Conservation (phyloP, 2,113 vertebrate genomes). For the Phylloscopus whistleri region DNA sequence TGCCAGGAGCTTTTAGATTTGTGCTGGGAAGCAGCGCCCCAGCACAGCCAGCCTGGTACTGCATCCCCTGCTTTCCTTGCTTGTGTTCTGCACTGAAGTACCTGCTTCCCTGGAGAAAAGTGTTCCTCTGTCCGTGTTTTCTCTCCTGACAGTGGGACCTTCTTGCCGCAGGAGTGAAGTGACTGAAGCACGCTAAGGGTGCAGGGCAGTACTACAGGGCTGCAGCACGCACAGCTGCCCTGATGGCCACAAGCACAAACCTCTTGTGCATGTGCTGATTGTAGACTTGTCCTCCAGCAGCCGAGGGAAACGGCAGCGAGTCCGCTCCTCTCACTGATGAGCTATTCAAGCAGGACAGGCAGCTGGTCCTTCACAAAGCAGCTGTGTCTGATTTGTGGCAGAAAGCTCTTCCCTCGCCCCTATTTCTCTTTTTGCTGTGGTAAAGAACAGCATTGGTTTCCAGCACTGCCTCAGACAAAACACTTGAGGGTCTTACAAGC, state of each 20-base stretch:
- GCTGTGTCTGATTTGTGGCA: background rate
- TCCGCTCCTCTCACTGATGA: background rate
- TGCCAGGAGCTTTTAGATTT: background rate
- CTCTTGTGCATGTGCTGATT: rapidly evolving
- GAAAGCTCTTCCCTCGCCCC: background rate
- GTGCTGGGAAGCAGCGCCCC: slow-evolving; percentile 21
- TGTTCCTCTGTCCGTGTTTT: background rate
- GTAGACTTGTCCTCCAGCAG: background rate
- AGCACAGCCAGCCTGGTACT: background rate
- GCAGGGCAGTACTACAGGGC: background rate
- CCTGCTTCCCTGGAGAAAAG: too few species aligned
- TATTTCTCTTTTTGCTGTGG: background rate
- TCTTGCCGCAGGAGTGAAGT: background rate
- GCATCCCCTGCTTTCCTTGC: background rate
- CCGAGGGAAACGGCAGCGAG: rapidly evolving
- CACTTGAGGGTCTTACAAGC: background rate
- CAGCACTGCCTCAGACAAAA: background rate
- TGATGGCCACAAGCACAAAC: background rate
- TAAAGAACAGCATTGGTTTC: background rate
- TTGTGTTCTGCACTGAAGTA: background rate
- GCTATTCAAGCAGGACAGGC: background rate
- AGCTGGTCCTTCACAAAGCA: background rate
- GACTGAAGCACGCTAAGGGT: background rate
- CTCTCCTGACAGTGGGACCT: background rate
- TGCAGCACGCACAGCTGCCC: background rate